A percentile compares a stretch with the other conserved stretches of the same genome.
Conservation (phyloP, 1,140 invertebrate genomes). For the Neodiprion fabricii region DNA sequence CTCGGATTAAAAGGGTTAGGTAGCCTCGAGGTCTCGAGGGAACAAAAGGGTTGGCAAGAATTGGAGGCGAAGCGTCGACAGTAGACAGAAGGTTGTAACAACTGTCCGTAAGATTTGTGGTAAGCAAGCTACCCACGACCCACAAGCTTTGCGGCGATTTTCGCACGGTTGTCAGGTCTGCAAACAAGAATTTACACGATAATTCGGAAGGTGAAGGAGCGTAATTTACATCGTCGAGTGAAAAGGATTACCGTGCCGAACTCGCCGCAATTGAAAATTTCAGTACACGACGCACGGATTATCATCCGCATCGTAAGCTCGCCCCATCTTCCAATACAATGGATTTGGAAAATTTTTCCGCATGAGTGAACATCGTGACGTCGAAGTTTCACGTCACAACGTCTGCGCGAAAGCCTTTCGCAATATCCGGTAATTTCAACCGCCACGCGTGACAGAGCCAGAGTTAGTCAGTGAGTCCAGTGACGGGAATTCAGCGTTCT, state of each 20-base stretch:
- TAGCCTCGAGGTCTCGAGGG: background rate
- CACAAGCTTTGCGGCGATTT: background rate
- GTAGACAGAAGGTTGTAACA: background rate
- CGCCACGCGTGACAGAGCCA: background rate
- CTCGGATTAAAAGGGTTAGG: conserved; percentile 1
- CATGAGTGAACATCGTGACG: no score
- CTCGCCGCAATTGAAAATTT: background rate
- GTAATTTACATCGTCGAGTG: background rate
- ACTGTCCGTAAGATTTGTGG: background rate
- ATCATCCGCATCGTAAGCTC: no score
- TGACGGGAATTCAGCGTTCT: background rate
- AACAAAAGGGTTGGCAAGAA: background rate
- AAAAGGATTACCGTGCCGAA: background rate
- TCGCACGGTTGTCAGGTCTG: background rate
- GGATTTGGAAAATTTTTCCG: no score
- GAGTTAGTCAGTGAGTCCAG: background rate
- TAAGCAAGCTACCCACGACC: background rate
- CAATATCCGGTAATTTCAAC: background rate
- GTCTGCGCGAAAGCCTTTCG: no score
- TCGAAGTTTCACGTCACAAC: no score
- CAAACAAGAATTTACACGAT: background rate
- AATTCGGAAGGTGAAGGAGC: background rate
- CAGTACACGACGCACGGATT: no score
- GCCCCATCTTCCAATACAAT: no score
- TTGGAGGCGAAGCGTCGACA: background rate